phyloP scores from a whole-genome alignment of 2,113 vertebrate genomes.

The Apaloderma vittatum region DNA sequence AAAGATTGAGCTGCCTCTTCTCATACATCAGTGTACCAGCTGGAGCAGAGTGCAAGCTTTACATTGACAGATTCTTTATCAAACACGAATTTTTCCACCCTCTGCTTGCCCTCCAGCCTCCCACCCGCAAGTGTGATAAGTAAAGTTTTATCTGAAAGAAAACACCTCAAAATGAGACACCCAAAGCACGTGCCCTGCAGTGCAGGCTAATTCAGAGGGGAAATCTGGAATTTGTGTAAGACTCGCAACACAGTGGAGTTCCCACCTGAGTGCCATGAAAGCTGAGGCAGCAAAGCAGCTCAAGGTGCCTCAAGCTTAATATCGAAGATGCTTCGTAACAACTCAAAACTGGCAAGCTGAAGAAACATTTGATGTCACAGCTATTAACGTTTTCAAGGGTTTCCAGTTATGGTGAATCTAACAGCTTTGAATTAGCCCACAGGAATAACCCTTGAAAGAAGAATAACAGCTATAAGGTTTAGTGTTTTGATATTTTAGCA shows the following conservation, averaged over 20 bases:
- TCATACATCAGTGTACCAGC: neutral
- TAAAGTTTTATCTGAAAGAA: neutral
- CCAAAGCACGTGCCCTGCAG: neutral
- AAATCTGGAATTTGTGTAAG: neutral
- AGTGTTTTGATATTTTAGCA: conserved; percentile 10
- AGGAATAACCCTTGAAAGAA: neutral
- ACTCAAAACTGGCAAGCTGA: neutral
- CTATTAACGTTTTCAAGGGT: neutral
- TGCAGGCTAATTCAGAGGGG: neutral
- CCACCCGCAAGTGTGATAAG: neutral
- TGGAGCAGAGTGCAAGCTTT: neutral
- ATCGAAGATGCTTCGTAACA: neutral
- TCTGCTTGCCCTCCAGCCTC: too few species aligned
- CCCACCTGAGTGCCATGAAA: neutral
- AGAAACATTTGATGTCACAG: neutral
- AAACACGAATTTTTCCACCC: neutral
- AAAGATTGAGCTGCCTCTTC: too few species aligned
- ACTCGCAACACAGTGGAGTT: neutral
- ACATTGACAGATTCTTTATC: neutral
- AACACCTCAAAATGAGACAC: neutral
- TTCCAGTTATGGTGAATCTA: neutral
- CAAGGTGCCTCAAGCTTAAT: too few species aligned
- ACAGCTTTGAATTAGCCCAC: neutral
- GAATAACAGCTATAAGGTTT: neutral
- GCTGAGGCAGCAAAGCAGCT: neutral